Evolutionary conservation across 2,888 invertebrate genomes (phyloP), one percentile per base, ranked within the genome.

Genomic region (Catotricha subobsoleta): DNA sequence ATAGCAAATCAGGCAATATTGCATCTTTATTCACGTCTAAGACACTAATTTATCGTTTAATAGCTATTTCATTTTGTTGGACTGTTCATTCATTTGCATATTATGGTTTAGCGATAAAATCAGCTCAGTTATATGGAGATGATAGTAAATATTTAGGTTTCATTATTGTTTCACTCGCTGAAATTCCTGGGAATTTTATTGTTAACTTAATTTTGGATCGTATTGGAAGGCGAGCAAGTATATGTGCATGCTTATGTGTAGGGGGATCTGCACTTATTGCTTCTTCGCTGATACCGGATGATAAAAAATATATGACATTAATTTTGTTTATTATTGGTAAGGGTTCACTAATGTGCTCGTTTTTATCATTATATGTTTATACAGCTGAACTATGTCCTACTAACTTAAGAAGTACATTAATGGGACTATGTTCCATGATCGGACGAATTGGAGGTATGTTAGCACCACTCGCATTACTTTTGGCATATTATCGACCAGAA

Each of bases 31-130:
- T n/a, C n/a, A n/a, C n/a, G n/a, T 46, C 45, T 15, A 35, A 42
- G 28, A 52, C 49, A 38, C 47, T 62, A 15, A 52, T 54, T 39
- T 58, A 58, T 53, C 53, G 61, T 29, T 57, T 62, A 41, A 44
- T 67, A 2, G 72, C 74, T 39, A 79, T 80, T 47, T 76, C 76
- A 12, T 71, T 80, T 49, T 80, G 80, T 65, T 83, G 82, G 82
- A 72, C 81, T 15, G 76, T 80, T 0, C 74, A 77, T 50, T 76
- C 79, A 0, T 75, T 84, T 46, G 74, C 82, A 15, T 86, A 81
- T 57, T 84, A 82, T 52, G 86, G 86, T 0, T 60, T 86, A 28
- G 80, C 80, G 0, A 67, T 86, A 41, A 82, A 80, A 59, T 75
- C 83, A 0, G 80, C 81, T 3, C 68, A 76, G 0, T 60, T 86